Evolutionary conservation across 2,888 invertebrate genomes (phyloP).

Genomic region (Seira ritae): DNA sequence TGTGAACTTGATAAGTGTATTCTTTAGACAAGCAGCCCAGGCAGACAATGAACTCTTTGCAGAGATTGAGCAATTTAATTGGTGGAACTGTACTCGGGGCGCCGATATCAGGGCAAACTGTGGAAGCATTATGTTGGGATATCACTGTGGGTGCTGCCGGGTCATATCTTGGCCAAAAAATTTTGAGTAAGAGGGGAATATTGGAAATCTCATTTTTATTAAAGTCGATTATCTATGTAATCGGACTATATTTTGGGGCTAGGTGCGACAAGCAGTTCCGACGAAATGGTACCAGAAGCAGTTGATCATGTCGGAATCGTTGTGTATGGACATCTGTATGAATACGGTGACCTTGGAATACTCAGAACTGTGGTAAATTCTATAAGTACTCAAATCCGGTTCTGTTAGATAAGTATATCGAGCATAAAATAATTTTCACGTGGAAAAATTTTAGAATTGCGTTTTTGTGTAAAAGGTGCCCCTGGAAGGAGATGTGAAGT

Average conservation of each 20-base stretch:
- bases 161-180: slow-evolving; percentile 65
- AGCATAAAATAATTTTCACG: not conserved
- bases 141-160: slow-evolving; percentile 69
- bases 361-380: slow-evolving; percentile 49
- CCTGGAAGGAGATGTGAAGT: slow-evolving; percentile 58
- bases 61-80: slow-evolving; percentile 57
- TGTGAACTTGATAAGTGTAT: too few species aligned
- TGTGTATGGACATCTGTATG: slow-evolving; percentile 69
- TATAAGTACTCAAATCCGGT: not conserved
- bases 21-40: too few species aligned
- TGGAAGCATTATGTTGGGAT: slow-evolving; percentile 70
- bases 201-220: not conserved
- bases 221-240: not conserved
- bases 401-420: not conserved
- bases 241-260: not conserved
- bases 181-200: slow-evolving; percentile 43
- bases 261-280: slow-evolving; percentile 63
- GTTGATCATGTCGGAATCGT: slow-evolving; percentile 70
- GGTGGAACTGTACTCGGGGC: slow-evolving; percentile 48
- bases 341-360: slow-evolving; percentile 70
- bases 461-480: slow-evolving; percentile 28
- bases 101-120: slow-evolving; percentile 37
- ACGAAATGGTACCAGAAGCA: slow-evolving; percentile 68
- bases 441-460: slow-evolving; percentile 6
- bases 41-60: slow-evolving; percentile 52